Evolutionary conservation across 2,797 vertebrate species (phyloP).

Genomic region (Sebastolobus alascanus): DNA sequence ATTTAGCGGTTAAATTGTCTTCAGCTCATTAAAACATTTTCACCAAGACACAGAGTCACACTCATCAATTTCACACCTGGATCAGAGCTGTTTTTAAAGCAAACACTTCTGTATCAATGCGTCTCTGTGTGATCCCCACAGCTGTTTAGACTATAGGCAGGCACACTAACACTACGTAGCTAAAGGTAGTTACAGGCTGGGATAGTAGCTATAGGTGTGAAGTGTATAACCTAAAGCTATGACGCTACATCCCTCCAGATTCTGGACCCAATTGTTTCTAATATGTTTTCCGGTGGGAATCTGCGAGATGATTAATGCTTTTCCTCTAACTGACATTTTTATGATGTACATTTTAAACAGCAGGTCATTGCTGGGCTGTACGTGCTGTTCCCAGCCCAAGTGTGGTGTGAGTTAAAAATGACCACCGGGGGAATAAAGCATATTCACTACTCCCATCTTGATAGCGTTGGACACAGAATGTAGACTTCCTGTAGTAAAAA

Average conservation of each 20-base stretch:
- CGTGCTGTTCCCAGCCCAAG: slow-evolving; percentile 44
- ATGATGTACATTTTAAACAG: slow-evolving; percentile 63
- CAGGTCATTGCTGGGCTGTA: slow-evolving; percentile 38
- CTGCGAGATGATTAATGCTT: slow-evolving; percentile 55
- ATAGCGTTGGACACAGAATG: slow-evolving; percentile 62
- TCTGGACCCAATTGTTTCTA: slow-evolving; percentile 53
- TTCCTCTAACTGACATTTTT: slow-evolving; percentile 60
- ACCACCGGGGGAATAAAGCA: slow-evolving; percentile 51
- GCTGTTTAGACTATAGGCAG: slow-evolving; percentile 12
- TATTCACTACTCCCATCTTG: slow-evolving; percentile 58
- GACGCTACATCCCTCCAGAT: slow-evolving; percentile 21
- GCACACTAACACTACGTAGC: not conserved
- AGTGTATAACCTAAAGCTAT: slow-evolving; percentile 17
- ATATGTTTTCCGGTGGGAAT: slow-evolving; percentile 45
- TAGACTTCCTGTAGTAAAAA: slow-evolving; percentile 51
- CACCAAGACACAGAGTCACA: not conserved
- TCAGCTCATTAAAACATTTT: slow-evolving; percentile 43
- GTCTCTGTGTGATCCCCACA: slow-evolving; percentile 12
- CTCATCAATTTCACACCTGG: slow-evolving; percentile 34
- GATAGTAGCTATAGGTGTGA: slow-evolving; percentile 12
- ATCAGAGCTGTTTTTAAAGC: slow-evolving; percentile 44
- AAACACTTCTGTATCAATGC: slow-evolving; percentile 27
- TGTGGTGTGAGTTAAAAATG: slow-evolving; percentile 53
- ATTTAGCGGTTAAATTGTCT: slow-evolving; percentile 10
- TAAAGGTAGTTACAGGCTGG: slow-evolving; percentile 1